Base-by-base conservation (phyloP, 2,888 invertebrate genomes). In the Lamellibrachia columna region DNA sequence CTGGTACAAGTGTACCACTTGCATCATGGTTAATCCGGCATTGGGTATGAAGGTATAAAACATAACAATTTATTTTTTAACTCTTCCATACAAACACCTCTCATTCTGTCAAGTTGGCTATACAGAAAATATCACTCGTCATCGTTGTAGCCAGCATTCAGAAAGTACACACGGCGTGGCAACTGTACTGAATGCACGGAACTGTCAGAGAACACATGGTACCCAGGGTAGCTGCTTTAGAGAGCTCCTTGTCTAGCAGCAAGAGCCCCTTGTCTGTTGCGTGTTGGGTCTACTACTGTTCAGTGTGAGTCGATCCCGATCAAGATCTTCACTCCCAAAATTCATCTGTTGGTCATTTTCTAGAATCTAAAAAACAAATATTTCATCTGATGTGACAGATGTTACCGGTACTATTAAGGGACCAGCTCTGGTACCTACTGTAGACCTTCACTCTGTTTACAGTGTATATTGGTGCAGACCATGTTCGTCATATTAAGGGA, bases 291-390 rank as follows among this genome's bases (percentile, higher is more conserved):
- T 3, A 7, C 58, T 75, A 75, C 75, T 75, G 75, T 22, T 22
- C 2, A 75, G 75, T 6, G 28, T 92, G 7, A 92, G 58, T 90
- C 53, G 8, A 28, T 92, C 92, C 7, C 52, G 75, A 7, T 92
- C 92, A 15, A 52, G 40, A 75, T 58, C 75, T 28, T 53, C 75
- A 40, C 75, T 75, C n/a, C 75, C 75, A 60, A 92, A 92, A 53
- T 92, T 92, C 9, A 92, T 28, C 28, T 28, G 55, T 91, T 58
- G 91, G 92, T 92, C 92, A 91, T 92, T 92, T 75, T 92, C 91
- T 52, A 92, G 58, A 91, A 92, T 92, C 92, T 92, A 60, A 91
- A 75, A 75, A 75, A 75, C 75, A 75, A 75, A 11, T 11, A 40
- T 52, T 91, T 15, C 11, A 40, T 91, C 52, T 28, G 40, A 15